phyloP scores from a whole-genome alignment of 2,888 invertebrate species.

The Drosophila algonquin region DNA sequence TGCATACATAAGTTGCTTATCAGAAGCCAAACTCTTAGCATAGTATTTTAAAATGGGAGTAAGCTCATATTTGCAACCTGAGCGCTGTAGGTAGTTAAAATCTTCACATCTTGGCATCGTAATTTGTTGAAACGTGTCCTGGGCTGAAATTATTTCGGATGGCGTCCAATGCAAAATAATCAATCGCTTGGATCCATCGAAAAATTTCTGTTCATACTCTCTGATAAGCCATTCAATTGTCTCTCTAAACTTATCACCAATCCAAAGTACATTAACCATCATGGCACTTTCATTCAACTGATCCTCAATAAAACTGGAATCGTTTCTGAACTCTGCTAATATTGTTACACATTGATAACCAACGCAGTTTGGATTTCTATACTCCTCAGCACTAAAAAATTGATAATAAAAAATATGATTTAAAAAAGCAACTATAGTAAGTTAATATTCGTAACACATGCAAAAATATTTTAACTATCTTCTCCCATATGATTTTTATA shows the following conservation, averaged over 20 bases:
- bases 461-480: not conserved
- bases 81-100: constrained; percentile 52
- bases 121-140: constrained; percentile 85
- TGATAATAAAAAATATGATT: not conserved
- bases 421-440: not conserved
- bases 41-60: constrained; percentile 88
- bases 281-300: constrained; percentile 86
- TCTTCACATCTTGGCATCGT: constrained; percentile 88
- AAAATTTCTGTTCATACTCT: constrained; percentile 43
- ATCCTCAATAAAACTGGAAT: constrained; percentile 85
- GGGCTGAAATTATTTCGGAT: constrained; percentile 86
- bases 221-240: constrained; percentile 82
- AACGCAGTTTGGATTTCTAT: constrained; percentile 55
- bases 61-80: constrained; percentile 88
- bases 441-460: too few species aligned
- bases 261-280: constrained; percentile 88
- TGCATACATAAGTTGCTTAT: constrained; percentile 60
- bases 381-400: constrained; percentile 41
- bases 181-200: constrained; percentile 80
- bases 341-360: constrained; percentile 84
- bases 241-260: constrained; percentile 86
- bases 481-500: not conserved
- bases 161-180: constrained; percentile 89
- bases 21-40: constrained; percentile 86
- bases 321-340: constrained; percentile 85